Conservation (phyloP, 2,797 vertebrate species). For the Galago senegalensis region DNA sequence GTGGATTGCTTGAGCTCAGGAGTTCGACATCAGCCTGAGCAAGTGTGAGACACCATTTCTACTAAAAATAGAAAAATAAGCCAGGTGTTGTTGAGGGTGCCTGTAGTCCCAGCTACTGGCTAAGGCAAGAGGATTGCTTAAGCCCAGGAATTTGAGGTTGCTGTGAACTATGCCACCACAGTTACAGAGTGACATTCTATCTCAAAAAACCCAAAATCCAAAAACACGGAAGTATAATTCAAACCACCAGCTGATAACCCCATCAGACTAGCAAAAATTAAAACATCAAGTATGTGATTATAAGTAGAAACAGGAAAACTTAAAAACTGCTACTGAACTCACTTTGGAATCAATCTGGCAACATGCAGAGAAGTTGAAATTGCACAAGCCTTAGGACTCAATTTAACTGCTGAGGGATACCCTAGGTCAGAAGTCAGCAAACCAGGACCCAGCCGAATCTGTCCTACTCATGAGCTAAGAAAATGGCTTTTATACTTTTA, state of each 20-base stretch:
- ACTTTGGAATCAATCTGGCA: conserved; percentile 35
- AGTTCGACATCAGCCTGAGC: no score
- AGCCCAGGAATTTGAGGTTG: no score
- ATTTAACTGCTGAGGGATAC: neutral
- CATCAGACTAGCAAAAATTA: conserved; percentile 39
- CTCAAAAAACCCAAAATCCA: no score
- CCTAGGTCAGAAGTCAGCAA: neutral
- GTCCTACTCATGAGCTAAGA: neutral
- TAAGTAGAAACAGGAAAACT: conserved; percentile 14
- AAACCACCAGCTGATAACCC: conserved; percentile 18
- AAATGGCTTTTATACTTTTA: conserved; percentile 34
- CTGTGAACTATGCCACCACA: no score
- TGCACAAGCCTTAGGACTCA: neutral
- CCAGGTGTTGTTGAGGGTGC: no score
- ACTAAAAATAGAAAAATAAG: no score
- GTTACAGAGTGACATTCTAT: no score
- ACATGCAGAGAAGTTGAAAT: neutral
- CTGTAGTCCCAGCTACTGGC: no score
- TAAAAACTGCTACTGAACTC: neutral
- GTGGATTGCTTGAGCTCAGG: no score
- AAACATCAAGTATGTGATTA: conserved; percentile 22
- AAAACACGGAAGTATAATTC: neutral
- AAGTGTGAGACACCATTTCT: no score
- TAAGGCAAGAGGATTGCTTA: no score
- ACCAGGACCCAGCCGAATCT: neutral